These are phyloP conservation scores for Apus apus DNA, from an alignment of 2,113 vertebrate species.

Conservation along the genomic window DNA sequence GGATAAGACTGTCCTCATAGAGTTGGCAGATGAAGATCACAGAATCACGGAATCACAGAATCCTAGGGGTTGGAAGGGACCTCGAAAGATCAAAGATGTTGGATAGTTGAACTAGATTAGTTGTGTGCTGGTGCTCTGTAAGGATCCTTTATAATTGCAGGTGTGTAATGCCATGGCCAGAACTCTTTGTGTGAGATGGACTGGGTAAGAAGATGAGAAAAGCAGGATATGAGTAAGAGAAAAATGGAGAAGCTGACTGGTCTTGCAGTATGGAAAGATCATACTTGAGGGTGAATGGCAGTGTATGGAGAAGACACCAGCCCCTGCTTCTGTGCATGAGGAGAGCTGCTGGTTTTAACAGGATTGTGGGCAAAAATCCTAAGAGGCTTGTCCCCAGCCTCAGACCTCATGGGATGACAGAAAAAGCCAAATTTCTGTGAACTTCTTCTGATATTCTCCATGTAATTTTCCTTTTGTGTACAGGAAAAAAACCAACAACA, in stretches of 20 bases:
- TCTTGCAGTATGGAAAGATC: not conserved
- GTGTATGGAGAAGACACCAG: not conserved
- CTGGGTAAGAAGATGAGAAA: not conserved
- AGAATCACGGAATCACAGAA: too few relatives aligned
- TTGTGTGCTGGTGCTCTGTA: not conserved
- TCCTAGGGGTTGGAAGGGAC: too few relatives aligned
- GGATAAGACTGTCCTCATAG: not conserved
- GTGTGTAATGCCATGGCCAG: not conserved
- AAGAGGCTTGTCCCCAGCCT: not conserved
- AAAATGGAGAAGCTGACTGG: not conserved
- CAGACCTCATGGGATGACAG: not conserved
- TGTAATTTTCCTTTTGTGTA: not conserved
- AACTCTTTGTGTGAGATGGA: not conserved
- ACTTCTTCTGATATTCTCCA: rapidly evolving
- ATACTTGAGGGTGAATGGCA: not conserved
- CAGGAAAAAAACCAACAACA: not conserved
- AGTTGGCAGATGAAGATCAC: not conserved
- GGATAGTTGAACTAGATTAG: not conserved
- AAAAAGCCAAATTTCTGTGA: not conserved
- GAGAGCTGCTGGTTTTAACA: not conserved
- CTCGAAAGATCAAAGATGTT: too few relatives aligned
- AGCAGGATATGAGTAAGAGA: not conserved
- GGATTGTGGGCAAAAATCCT: not conserved
- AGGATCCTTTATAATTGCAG: not conserved
- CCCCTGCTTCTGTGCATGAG: not conserved